These are phyloP conservation scores for Patagioenas fasciata DNA, from an alignment of 2,113 vertebrate genomes.

Conservation along the genomic window DNA sequence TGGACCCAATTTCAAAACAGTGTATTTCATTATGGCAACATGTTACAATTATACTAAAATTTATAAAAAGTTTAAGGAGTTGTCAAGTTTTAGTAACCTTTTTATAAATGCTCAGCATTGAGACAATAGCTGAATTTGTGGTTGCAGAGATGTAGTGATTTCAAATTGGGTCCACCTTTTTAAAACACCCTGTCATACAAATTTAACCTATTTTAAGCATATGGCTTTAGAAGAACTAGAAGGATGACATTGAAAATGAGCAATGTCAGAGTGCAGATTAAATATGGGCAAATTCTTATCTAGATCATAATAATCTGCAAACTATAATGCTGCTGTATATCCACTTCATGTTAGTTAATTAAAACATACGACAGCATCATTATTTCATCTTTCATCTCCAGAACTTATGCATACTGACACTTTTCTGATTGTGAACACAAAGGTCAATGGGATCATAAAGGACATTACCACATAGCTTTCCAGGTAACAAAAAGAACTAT, in stretches of 20 bases:
- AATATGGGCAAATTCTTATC: neutral
- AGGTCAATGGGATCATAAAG: neutral
- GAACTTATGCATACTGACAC: neutral
- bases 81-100: no score
- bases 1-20: no score
- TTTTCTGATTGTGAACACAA: neutral
- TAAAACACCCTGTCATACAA: neutral
- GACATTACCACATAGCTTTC: neutral
- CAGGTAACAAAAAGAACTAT: neutral
- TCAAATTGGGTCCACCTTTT: no score
- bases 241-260: neutral
- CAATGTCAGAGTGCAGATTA: rapidly evolving
- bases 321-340: neutral
- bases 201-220: neutral
- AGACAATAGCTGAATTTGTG: no score
- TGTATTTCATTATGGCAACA: no score
- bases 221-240: neutral
- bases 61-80: no score
- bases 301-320: neutral
- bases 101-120: no score
- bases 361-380: neutral
- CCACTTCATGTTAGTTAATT: neutral
- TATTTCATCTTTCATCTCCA: slow-evolving; percentile 3
- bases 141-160: no score
- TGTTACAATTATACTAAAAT: no score